These are phyloP conservation scores for Hyppa rectilinea DNA, from an alignment of 2,888 invertebrate species.

Conservation along the genomic window DNA sequence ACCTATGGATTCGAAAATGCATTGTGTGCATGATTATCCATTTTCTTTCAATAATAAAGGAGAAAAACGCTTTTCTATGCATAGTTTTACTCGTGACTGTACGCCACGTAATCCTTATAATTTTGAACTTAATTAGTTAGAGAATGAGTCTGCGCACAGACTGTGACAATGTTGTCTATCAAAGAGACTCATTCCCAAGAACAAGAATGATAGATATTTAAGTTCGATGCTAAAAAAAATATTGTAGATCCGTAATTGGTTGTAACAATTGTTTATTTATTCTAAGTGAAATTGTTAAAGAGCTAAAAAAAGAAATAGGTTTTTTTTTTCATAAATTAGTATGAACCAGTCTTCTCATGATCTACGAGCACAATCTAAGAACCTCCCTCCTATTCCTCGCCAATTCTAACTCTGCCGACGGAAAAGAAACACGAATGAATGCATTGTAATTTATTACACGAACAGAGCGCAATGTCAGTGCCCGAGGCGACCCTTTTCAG, in stretches of 20 bases:
- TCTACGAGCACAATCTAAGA: neutral
- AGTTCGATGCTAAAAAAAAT: neutral
- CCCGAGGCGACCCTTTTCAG: constrained; percentile 11
- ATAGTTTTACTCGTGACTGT: too few species aligned
- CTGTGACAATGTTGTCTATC: neutral
- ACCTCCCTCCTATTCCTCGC: neutral
- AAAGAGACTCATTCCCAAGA: neutral
- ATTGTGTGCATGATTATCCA: too few species aligned
- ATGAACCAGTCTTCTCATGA: neutral
- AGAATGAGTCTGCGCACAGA: neutral
- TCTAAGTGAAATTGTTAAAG: too few species aligned
- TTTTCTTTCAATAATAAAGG: too few species aligned
- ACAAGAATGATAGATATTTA: neutral
- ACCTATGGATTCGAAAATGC: too few species aligned
- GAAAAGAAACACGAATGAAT: constrained; percentile 19
- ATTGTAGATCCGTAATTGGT: too few species aligned
- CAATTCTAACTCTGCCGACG: constrained; percentile 8
- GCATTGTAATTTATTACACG: constrained; percentile 38
- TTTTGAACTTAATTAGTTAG: neutral
- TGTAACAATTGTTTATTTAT: too few species aligned
- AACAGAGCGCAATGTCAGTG: constrained; percentile 13
- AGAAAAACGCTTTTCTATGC: too few species aligned
- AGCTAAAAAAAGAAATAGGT: too few species aligned
- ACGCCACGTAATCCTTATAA: neutral
- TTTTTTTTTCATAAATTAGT: neutral